A percentile compares a stretch with the other conserved stretches of the same genome.
phyloP scores from a whole-genome alignment of 2,797 vertebrate genomes.

The Pseudomugil gertrudae region DNA sequence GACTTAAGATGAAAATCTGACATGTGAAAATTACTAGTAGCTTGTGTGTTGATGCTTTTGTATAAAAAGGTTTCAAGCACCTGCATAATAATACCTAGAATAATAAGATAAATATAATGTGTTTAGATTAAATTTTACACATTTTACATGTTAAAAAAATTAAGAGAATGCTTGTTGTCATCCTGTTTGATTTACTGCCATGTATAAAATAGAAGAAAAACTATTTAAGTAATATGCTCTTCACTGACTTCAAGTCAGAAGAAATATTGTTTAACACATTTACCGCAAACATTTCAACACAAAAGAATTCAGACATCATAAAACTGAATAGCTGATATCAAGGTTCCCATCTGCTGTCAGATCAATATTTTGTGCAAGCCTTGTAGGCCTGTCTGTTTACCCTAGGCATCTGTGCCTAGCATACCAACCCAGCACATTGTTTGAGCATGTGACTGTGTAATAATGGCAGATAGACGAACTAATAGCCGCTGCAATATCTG shows the following conservation, averaged over 20 bases:
- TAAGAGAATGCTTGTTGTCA: slow-evolving; percentile 3
- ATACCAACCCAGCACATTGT: slow-evolving; percentile 82
- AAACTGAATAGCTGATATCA: slow-evolving; percentile 78
- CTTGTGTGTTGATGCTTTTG: too few species aligned
- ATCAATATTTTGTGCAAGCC: slow-evolving; percentile 87
- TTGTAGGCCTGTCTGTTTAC: slow-evolving; percentile 85
- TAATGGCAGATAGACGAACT: slow-evolving; percentile 86
- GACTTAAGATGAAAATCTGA: slow-evolving; percentile 7
- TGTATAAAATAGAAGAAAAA: neutral
- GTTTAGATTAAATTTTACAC: neutral
- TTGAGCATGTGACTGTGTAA: slow-evolving; percentile 89
- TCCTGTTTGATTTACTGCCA: neutral
- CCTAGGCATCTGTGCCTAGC: slow-evolving; percentile 83
- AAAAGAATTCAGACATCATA: slow-evolving; percentile 60
- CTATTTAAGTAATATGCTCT: slow-evolving; percentile 17
- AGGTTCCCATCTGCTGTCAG: slow-evolving; percentile 85
- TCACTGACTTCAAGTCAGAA: slow-evolving; percentile 33
- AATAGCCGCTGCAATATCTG: slow-evolving; percentile 87
- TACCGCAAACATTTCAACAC: slow-evolving; percentile 57
- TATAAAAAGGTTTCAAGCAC: neutral
- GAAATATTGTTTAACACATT: slow-evolving; percentile 63
- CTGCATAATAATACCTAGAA: neutral
- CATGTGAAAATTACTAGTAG: neutral
- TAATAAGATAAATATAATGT: neutral
- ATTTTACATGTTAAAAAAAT: neutral